These are phyloP conservation scores for Polydrusus tereticollis DNA, from an alignment of 2,888 invertebrate species.

Conservation along the genomic window DNA sequence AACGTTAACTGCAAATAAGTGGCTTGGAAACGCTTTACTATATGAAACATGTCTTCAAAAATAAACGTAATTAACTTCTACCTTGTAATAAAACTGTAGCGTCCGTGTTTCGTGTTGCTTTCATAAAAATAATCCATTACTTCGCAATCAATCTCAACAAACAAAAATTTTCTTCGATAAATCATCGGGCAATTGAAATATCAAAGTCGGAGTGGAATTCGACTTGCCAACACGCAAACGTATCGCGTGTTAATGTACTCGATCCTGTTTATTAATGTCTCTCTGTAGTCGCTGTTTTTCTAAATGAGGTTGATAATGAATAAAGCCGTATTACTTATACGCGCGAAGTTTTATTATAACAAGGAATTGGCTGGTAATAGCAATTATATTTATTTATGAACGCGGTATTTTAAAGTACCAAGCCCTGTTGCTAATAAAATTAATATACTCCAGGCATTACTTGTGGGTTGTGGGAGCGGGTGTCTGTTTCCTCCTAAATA, in stretches of 20 bases:
- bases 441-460: too few relatives aligned
- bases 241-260: slow-evolving; percentile 37
- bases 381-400: too few relatives aligned
- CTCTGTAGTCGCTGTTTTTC: slow-evolving; percentile 25
- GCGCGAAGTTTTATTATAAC: background rate
- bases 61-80: too few relatives aligned
- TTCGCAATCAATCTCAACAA: background rate
- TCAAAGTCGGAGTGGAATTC: slow-evolving; percentile 39
- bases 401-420: too few relatives aligned
- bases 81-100: too few relatives aligned
- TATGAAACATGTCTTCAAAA: too few relatives aligned
- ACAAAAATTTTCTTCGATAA: slow-evolving; percentile 27
- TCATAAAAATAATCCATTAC: slow-evolving; percentile 10
- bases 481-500: too few relatives aligned
- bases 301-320: slow-evolving; percentile 17
- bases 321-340: background rate
- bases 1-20: too few relatives aligned
- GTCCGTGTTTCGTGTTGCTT: background rate
- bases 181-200: slow-evolving; percentile 36
- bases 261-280: slow-evolving; percentile 36
- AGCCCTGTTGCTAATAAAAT: too few relatives aligned
- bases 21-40: too few relatives aligned
- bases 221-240: slow-evolving; percentile 29
- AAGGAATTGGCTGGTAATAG: too few relatives aligned
- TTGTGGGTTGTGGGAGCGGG: too few relatives aligned